Evolutionary conservation across 1,140 invertebrate genomes (phyloP).

Genomic region (Neodiprion fabricii): DNA sequence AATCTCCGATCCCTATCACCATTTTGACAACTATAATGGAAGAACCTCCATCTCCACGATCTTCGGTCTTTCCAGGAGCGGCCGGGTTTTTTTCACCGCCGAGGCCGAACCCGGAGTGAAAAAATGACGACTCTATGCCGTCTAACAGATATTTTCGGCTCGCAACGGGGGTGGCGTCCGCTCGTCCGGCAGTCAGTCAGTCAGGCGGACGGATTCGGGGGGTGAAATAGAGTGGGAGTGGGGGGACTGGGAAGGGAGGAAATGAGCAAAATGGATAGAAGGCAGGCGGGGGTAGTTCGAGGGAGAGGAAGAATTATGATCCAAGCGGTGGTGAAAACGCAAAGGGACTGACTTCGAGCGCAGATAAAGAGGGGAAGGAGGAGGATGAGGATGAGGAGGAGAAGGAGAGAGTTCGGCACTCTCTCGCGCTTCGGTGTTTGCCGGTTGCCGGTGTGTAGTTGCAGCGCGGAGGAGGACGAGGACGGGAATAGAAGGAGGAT

Average conservation of each 20-base stretch:
- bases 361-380: conserved; percentile 4
- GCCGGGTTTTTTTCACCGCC: too few relatives aligned
- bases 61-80: too few relatives aligned
- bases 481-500: conserved; percentile 22
- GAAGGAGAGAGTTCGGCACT: not conserved
- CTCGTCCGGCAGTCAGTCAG: conserved; percentile 21
- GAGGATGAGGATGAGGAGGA: not conserved
- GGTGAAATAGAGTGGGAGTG: conserved; percentile 4
- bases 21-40: conserved; percentile 20
- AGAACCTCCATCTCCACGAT: too few relatives aligned
- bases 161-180: conserved; percentile 17
- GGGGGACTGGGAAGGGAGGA: not conserved
- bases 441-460: not conserved
- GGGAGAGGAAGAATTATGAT: conserved; percentile 46
- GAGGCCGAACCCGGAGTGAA: too few relatives aligned
- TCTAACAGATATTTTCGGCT: conserved; percentile 29
- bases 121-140: conserved; percentile 25
- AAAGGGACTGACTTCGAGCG: conserved; percentile 27
- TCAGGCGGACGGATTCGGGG: conserved; percentile 17
- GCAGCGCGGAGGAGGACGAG: not conserved
- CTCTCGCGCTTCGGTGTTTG: conserved; percentile 10
- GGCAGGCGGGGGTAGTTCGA: conserved; percentile 22
- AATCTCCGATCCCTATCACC: conserved; percentile 28
- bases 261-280: conserved; percentile 12
- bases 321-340: conserved; percentile 41